Conservation (phyloP, 2,888 invertebrate genomes). For the Erebia epiphron region DNA sequence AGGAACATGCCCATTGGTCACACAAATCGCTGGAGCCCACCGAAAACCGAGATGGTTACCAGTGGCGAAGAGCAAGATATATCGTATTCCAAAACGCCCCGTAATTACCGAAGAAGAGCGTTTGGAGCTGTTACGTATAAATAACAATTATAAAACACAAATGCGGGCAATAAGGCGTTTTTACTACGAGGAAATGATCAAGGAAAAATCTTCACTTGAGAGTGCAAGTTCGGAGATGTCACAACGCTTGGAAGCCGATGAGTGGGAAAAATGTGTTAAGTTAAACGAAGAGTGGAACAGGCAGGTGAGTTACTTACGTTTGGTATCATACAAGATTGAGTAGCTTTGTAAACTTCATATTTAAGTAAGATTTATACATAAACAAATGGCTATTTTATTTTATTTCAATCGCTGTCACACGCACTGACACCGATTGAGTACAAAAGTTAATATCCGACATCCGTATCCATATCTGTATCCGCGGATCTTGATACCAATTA, state of each 20-base stretch:
- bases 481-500: too few species aligned
- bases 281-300: constrained; percentile 89
- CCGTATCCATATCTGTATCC: too few species aligned
- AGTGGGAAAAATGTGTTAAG: constrained; percentile 83
- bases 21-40: constrained; percentile 67
- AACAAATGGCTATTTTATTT: too few species aligned
- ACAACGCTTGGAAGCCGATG: constrained; percentile 83
- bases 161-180: constrained; percentile 81
- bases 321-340: background rate
- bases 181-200: constrained; percentile 79
- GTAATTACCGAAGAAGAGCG: constrained; percentile 84
- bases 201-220: constrained; percentile 74
- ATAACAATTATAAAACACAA: constrained; percentile 87
- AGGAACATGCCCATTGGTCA: constrained; percentile 59
- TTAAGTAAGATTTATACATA: too few species aligned
- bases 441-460: too few species aligned
- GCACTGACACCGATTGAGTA: too few species aligned
- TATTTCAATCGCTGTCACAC: too few species aligned
- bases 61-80: constrained; percentile 90
- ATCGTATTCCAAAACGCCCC: constrained; percentile 85
- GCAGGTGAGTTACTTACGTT: constrained; percentile 46
- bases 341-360: background rate
- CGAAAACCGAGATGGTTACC: constrained; percentile 92
- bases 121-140: constrained; percentile 85
- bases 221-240: constrained; percentile 82